Evolutionary conservation across 2,888 invertebrate genomes (phyloP).

Genomic region (Caenorhabditis sp.): DNA sequence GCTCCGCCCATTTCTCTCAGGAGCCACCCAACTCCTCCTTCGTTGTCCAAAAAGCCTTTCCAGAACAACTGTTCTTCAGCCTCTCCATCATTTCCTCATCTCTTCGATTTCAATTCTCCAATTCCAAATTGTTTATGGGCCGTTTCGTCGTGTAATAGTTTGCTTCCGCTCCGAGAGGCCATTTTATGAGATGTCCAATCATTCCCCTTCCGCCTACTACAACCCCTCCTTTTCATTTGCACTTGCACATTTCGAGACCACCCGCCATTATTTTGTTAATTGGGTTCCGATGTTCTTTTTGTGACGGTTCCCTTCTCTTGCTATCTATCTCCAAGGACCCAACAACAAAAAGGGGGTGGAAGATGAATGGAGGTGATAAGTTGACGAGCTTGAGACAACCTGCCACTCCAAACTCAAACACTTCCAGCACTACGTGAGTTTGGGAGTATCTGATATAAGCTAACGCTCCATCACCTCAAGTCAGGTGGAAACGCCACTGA

Average conservation of each 20-base stretch:
- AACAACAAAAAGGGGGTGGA: neutral
- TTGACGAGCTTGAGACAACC: conserved; percentile 51
- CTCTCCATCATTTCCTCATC: conserved; percentile 16
- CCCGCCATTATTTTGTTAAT: conserved; percentile 3
- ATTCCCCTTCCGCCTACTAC: conserved; percentile 23
- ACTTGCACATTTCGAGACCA: neutral
- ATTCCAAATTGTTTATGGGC: conserved; percentile 61
- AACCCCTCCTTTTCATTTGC: conserved; percentile 9
- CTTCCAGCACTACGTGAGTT: conserved; percentile 43
- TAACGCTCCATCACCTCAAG: neutral
- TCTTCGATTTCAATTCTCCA: conserved; percentile 39
- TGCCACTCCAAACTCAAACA: conserved; percentile 20
- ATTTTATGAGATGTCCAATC: conserved; percentile 55
- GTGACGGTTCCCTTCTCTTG: neutral
- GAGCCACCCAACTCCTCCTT: conserved; percentile 28
- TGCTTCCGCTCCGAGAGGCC: conserved; percentile 27
- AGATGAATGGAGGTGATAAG: conserved; percentile 53
- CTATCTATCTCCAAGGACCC: neutral
- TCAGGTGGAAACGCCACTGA: conserved; percentile 2
- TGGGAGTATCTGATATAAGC: conserved; percentile 2
- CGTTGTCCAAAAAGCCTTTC: conserved; percentile 41
- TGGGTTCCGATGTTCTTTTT: conserved; percentile 5
- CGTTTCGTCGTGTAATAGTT: conserved; percentile 50
- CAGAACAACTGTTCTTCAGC: conserved; percentile 49
- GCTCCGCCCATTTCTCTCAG: conserved; percentile 35